Conservation (phyloP, 2,797 vertebrate species). For the Pangasius djambal region DNA sequence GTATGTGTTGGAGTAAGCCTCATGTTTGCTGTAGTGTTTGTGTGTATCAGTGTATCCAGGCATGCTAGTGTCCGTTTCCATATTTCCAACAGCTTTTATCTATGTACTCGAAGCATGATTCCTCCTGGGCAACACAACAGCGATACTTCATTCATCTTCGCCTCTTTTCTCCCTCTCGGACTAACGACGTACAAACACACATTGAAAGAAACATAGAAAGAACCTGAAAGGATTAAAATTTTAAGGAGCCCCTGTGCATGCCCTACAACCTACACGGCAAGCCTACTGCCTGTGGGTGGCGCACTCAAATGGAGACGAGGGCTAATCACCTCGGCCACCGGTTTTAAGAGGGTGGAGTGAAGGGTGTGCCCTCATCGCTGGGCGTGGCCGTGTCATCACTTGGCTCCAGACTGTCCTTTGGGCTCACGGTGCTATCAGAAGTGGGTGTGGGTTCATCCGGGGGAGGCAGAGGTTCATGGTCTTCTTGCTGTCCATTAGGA, state of each 20-base stretch:
- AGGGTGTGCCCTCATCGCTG: constrained; percentile 74
- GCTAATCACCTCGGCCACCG: background rate
- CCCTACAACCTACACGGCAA: constrained; percentile 26
- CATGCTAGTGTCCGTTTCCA: constrained; percentile 34
- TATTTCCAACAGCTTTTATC: constrained; percentile 38
- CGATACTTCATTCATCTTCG: constrained; percentile 40
- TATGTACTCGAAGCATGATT: constrained; percentile 20
- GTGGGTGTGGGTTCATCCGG: constrained; percentile 64
- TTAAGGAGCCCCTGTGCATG: constrained; percentile 38
- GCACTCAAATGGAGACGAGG: constrained; percentile 18
- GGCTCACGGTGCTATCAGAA: constrained; percentile 76
- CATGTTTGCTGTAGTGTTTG: constrained; percentile 45
- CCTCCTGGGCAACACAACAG: constrained; percentile 33
- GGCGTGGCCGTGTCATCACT: constrained; percentile 76
- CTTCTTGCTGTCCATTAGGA: constrained; percentile 71
- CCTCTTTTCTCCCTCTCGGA: constrained; percentile 21
- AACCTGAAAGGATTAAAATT: constrained; percentile 45
- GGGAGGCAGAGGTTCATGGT: constrained; percentile 61
- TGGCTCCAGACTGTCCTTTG: constrained; percentile 79
- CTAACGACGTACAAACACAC: constrained; percentile 24
- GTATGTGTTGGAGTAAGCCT: constrained; percentile 15
- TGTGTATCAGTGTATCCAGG: constrained; percentile 43
- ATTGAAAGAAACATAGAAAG: constrained; percentile 35
- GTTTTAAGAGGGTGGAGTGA: constrained; percentile 70
- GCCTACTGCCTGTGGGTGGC: constrained; percentile 41